These are phyloP conservation scores for Plebejus melissa DNA, from an alignment of 2,888 invertebrate species.

Conservation along the genomic window DNA sequence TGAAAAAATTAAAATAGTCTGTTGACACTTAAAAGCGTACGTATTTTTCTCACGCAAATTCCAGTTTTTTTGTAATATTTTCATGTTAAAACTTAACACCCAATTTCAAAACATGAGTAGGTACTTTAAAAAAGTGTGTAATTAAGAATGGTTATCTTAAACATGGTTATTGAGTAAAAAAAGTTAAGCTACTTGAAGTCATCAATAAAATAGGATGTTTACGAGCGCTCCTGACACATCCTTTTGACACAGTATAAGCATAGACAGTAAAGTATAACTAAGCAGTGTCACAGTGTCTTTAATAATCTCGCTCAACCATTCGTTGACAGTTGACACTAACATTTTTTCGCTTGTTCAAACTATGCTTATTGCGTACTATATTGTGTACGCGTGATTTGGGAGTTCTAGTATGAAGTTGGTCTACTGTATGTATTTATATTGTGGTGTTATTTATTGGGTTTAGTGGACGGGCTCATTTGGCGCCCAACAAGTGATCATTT, in stretches of 20 bases:
- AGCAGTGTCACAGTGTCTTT: background rate
- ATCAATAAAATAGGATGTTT: conserved; percentile 71
- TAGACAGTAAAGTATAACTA: background rate
- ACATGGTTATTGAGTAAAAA: conserved; percentile 40
- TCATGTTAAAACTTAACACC: background rate
- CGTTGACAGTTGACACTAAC: background rate
- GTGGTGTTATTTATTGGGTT: conserved; percentile 59
- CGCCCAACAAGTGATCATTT: conserved; percentile 63
- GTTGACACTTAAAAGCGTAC: background rate
- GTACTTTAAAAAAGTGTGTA: conserved; percentile 34
- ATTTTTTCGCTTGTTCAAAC: background rate
- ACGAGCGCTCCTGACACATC: conserved; percentile 60
- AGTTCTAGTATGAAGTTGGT: background rate
- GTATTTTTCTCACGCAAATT: background rate
- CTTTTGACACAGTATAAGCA: conserved; percentile 29
- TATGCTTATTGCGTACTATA: background rate
- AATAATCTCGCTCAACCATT: background rate
- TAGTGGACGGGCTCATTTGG: conserved; percentile 44
- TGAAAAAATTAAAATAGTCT: background rate
- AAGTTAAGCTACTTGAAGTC: conserved; percentile 52
- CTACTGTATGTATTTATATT: background rate
- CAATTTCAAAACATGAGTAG: background rate
- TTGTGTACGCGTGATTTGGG: background rate
- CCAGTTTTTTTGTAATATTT: background rate
- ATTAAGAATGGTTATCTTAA: conserved; percentile 41